A percentile compares a stretch with the other conserved stretches of the same genome.
Conservation (phyloP, 1,140 invertebrate genomes). For the Babylonia areolata region DNA sequence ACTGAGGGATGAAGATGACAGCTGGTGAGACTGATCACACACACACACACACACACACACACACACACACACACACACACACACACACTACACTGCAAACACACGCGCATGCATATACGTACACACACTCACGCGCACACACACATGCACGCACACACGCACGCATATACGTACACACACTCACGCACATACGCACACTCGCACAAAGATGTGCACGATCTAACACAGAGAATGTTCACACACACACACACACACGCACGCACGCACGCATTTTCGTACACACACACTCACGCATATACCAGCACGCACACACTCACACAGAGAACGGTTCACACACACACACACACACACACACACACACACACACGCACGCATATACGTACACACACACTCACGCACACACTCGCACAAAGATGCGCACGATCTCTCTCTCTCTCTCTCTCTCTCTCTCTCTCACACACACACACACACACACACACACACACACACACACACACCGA, state of each 20-base stretch:
- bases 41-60: slow-evolving; percentile 12
- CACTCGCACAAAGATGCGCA: neutral
- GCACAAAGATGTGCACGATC: neutral
- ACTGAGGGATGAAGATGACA: too few species aligned
- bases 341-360: slow-evolving; percentile 20
- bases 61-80: neutral
- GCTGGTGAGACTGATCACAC: too few species aligned
- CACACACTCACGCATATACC: neutral
- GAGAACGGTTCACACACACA: neutral
- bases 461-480: too few species aligned
- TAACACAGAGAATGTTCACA: neutral
- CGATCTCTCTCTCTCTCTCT: too few species aligned
- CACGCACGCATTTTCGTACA: neutral
- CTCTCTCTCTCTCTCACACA: too few species aligned
- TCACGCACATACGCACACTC: neutral
- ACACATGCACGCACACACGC: neutral
- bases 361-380: neutral
- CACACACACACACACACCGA: too few species aligned
- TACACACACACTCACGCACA: neutral
- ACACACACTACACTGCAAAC: neutral
- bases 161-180: neutral
- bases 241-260: slow-evolving; percentile 2
- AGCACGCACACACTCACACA: neutral
- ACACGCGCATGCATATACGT: neutral
- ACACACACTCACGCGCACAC: neutral